phyloP scores from a whole-genome alignment of 1,140 invertebrate genomes.

The Coptotermes formosanus region DNA sequence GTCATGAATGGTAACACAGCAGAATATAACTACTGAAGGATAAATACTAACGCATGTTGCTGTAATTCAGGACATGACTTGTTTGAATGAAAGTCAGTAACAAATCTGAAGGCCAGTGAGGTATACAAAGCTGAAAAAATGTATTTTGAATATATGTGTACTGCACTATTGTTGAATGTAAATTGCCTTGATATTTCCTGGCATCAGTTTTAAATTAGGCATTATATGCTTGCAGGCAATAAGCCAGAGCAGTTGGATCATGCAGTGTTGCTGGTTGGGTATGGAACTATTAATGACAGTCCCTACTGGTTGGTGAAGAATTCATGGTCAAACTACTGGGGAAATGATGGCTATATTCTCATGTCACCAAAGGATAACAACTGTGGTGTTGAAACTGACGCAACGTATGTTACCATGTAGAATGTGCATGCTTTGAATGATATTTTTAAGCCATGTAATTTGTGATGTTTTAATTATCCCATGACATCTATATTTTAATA shows the following conservation, averaged over 20 bases:
- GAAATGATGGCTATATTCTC: constrained; percentile 89
- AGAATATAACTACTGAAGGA: too few relatives aligned
- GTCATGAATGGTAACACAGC: too few relatives aligned
- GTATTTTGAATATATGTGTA: not conserved
- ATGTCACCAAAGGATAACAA: constrained; percentile 88
- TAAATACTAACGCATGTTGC: too few relatives aligned
- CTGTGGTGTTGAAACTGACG: constrained; percentile 82
- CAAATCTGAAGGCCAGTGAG: too few relatives aligned
- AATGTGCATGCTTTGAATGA: not conserved
- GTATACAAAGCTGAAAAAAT: too few relatives aligned
- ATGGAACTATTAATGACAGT: constrained; percentile 78
- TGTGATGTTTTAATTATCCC: too few relatives aligned
- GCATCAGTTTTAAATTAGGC: not conserved
- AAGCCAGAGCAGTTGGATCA: constrained; percentile 77
- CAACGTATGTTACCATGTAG: constrained; percentile 73
- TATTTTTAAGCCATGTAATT: too few relatives aligned
- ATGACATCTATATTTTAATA: too few relatives aligned
- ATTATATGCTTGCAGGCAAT: constrained; percentile 59
- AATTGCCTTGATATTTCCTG: not conserved
- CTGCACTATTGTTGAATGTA: too few relatives aligned
- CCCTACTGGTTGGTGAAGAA: constrained; percentile 93
- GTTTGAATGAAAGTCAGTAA: too few relatives aligned
- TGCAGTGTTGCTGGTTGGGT: constrained; percentile 91
- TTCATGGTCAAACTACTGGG: constrained; percentile 95
- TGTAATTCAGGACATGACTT: too few relatives aligned